Evolutionary conservation across 1,140 invertebrate genomes (phyloP), one percentile per base, ranked within the genome.

Genomic region (Diplogasteroides magnus): DNA sequence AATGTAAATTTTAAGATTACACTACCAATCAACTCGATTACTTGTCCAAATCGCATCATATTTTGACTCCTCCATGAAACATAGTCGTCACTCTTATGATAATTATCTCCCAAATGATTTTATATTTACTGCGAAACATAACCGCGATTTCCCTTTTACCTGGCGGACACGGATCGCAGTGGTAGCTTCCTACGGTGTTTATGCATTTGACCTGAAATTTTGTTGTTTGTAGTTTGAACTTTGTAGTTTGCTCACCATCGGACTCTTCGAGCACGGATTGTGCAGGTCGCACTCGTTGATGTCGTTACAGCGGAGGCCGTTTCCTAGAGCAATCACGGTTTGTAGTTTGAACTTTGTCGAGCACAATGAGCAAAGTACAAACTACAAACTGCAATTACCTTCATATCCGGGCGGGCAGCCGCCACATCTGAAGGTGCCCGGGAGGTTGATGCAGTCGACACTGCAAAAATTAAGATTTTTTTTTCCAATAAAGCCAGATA

Each of bases 151-250:
- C n/a, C n/a, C n/a, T n/a, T n/a, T n/a, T n/a, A n/a, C n/a, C n/a
- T 67, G 78, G 29, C 15, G 85, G 85, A 70, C 85, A 86, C 1
- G 80, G 72, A 2, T 81, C 84, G 78, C 85, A 86, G 13, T 59
- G 68, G 23, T 83, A 77, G 3, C 83, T 84, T 6, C 86, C 85
- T 19, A 69, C 37, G 11, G 82, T 85, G 70, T 82, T 82, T 23
- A 82, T 65, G 67, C 80, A 82, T 27, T 77, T 64, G 13, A 78
- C 78, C 26, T n/a, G n/a, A n/a, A n/a, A n/a, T n/a, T n/a, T n/a
- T n/a, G n/a, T n/a, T n/a, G n/a, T n/a, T n/a, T n/a, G n/a, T n/a
- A n/a, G n/a, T n/a, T n/a, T n/a, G n/a, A n/a, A n/a, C 64, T 37
- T 6, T 81, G 80, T 28, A 69, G 14, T 29, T 55, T 27, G 25